These are phyloP conservation scores for Halocynthia aurantium DNA, from an alignment of 23 tunicate genomes.

Conservation along the genomic window DNA sequence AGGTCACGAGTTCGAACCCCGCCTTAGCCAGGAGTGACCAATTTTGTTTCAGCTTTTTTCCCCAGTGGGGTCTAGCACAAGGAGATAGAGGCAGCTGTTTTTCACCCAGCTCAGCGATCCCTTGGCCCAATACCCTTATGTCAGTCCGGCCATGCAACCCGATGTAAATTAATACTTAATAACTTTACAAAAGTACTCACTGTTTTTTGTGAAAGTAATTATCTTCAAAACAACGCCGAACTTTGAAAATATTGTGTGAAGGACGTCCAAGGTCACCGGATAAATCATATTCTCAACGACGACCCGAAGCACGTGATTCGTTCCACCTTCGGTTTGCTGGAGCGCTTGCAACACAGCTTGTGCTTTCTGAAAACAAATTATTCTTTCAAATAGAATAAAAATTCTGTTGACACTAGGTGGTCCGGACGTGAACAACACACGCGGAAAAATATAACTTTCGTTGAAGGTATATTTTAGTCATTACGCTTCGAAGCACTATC, in stretches of 20 bases:
- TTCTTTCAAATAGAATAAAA: no score
- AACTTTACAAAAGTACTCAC: slow-evolving; percentile 27
- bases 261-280: slow-evolving; percentile 75
- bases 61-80: no score
- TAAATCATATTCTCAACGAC: slow-evolving; percentile 87
- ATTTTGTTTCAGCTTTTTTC: no score
- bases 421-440: not conserved
- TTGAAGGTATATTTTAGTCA: no score
- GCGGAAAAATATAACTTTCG: not conserved
- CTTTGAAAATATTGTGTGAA: slow-evolving; percentile 74
- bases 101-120: not conserved
- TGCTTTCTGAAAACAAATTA: slow-evolving; percentile 46
- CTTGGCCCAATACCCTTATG: not conserved
- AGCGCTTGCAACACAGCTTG: slow-evolving; percentile 86
- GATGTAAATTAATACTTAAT: no score
- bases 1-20: no score
- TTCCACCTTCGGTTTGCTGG: slow-evolving; percentile 89
- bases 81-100: no score
- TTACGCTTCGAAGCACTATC: no score
- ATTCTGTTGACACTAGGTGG: no score
- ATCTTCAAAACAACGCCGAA: slow-evolving; percentile 90
- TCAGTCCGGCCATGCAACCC: not conserved
- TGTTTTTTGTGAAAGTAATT: slow-evolving; percentile 91
- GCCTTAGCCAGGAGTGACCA: no score
- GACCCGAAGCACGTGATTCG: slow-evolving; percentile 79